Evolutionary conservation across 2,113 vertebrate genomes (phyloP).

Genomic region (Sminthopsis crassicaudata): DNA sequence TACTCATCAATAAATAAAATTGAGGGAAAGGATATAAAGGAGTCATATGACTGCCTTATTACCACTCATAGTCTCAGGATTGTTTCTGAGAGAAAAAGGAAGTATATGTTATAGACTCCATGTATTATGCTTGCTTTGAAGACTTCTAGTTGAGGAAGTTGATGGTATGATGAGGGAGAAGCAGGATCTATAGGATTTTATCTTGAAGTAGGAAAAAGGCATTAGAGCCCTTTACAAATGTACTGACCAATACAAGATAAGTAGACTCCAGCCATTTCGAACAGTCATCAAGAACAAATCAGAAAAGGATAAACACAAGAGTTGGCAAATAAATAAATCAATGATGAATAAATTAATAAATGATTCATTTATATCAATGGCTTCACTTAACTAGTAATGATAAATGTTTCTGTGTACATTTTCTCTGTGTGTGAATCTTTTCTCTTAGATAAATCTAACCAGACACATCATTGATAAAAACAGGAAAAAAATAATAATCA

Average conservation of each 20-base stretch:
- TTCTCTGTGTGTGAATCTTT: background rate
- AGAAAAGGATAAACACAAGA: background rate
- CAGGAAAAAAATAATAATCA: background rate
- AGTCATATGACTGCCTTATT: background rate
- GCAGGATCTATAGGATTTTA: background rate
- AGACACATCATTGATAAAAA: background rate
- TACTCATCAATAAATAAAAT: background rate
- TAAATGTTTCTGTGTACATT: background rate
- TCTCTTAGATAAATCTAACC: background rate
- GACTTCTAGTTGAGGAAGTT: background rate
- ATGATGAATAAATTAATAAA: background rate
- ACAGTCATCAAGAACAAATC: background rate
- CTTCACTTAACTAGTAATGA: background rate
- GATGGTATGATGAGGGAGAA: background rate
- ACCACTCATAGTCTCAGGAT: background rate
- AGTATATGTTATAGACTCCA: background rate
- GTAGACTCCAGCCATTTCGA: background rate
- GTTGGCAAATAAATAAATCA: background rate
- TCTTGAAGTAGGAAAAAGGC: background rate
- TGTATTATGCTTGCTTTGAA: background rate
- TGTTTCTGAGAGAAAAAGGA: background rate
- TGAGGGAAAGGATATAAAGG: background rate
- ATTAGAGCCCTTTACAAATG: background rate
- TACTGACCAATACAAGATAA: background rate
- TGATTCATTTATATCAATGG: background rate